phyloP scores from a whole-genome alignment of 1,140 invertebrate genomes.

The Hydropsyche tenuis region DNA sequence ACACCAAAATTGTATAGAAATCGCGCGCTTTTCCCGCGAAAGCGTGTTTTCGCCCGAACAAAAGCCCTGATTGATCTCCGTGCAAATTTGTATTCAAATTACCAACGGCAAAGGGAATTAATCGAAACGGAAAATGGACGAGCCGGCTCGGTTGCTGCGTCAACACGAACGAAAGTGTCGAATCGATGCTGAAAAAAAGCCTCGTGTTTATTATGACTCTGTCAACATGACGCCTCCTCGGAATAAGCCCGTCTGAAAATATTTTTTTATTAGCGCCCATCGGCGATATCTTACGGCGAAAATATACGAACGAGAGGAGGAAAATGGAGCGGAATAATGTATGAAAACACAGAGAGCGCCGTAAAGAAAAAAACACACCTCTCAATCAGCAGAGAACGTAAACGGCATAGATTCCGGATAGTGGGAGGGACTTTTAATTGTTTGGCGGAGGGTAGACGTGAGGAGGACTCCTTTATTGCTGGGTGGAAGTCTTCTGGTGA shows the following conservation, averaged over 20 bases:
- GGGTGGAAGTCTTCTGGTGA: neutral
- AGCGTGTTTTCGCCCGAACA: too few relatives aligned
- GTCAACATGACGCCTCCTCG: slow-evolving; percentile 2
- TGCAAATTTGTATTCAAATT: too few relatives aligned
- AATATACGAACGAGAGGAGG: neutral
- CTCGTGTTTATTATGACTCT: slow-evolving; percentile 3
- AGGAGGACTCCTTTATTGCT: too few relatives aligned
- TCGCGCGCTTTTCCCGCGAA: too few relatives aligned
- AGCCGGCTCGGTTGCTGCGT: neutral
- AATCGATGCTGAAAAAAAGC: neutral
- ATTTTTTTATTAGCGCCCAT: neutral
- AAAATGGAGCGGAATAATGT: neutral
- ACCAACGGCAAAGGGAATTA: too few relatives aligned
- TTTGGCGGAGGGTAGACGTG: neutral
- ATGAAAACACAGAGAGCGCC: neutral
- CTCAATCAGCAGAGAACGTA: too few relatives aligned
- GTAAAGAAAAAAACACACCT: too few relatives aligned
- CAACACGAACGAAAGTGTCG: slow-evolving; percentile 5
- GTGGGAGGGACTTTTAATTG: neutral
- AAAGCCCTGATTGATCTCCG: too few relatives aligned
- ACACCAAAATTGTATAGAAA: too few relatives aligned
- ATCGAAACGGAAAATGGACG: too few relatives aligned
- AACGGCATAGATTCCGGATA: too few relatives aligned
- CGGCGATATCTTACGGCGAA: neutral
- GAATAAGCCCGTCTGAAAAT: neutral